Conservation (phyloP, 2,113 vertebrate genomes). For the Symphodus melops region DNA sequence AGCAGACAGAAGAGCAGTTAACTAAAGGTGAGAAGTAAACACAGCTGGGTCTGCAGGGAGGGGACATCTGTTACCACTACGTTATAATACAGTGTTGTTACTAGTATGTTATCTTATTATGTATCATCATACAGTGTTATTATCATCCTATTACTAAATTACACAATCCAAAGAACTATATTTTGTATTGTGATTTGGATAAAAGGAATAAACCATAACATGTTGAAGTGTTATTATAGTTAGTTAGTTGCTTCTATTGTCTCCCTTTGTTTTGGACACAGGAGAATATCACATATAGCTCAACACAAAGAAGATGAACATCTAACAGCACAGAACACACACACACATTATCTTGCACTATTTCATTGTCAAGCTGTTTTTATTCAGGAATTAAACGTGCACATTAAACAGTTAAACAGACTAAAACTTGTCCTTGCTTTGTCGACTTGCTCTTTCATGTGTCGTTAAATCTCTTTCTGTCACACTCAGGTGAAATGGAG, state of each 20-base stretch:
- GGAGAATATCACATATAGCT: no score
- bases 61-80: no score
- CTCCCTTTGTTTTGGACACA: no score
- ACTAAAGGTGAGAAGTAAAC: constrained; percentile 29
- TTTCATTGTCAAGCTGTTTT: no score
- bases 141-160: background rate
- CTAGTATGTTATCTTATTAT: no score
- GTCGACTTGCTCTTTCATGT: background rate
- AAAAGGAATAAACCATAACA: background rate
- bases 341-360: no score
- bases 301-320: no score
- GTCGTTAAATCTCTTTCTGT: background rate
- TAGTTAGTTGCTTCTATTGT: no score
- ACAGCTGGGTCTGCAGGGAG: background rate
- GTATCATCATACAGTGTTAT: background rate
- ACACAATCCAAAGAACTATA: background rate
- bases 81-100: no score
- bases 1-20: background rate
- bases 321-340: no score
- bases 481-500: constrained; percentile 35
- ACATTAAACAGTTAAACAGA: no score
- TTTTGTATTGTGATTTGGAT: background rate
- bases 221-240: background rate
- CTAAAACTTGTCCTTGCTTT: background rate
- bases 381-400: no score